These are phyloP conservation scores for Suillia variegata DNA, from an alignment of 2,888 invertebrate genomes.

Conservation along the genomic window DNA sequence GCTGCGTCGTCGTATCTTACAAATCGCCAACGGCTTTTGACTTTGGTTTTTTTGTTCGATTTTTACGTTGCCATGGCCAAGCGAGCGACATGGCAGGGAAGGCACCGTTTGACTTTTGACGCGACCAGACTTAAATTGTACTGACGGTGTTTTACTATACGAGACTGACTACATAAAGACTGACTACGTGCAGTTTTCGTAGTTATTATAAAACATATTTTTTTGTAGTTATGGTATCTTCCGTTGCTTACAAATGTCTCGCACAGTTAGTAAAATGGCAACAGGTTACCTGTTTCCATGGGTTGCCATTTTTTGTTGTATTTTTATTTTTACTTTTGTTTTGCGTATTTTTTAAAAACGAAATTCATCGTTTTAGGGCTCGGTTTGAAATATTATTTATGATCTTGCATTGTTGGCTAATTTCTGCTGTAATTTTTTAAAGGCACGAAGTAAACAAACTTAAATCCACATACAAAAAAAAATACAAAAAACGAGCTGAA, in stretches of 20 bases:
- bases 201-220: neutral
- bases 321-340: constrained; percentile 21
- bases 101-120: constrained; percentile 44
- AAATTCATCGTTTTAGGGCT: constrained; percentile 27
- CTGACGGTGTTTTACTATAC: neutral
- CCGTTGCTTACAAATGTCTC: neutral
- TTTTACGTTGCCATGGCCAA: too few species aligned
- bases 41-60: constrained; percentile 23
- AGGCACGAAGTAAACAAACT: constrained; percentile 1
- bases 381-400: constrained; percentile 48
- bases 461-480: too few species aligned
- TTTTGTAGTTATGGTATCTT: too few species aligned
- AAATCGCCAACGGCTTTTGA: constrained; percentile 28
- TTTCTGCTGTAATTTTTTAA: neutral
- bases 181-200: neutral
- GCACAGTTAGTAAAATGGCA: neutral
- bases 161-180: too few species aligned
- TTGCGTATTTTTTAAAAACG: constrained; percentile 28
- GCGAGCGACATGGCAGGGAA: too few species aligned
- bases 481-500: too few species aligned
- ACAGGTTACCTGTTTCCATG: constrained; percentile 49
- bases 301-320: constrained; percentile 31
- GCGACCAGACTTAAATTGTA: constrained; percentile 25
- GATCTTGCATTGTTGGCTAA: constrained; percentile 47
- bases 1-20: constrained; percentile 38